Evolutionary conservation across 2,888 invertebrate genomes (phyloP).

Genomic region (Eueremaeus valkanovi): DNA sequence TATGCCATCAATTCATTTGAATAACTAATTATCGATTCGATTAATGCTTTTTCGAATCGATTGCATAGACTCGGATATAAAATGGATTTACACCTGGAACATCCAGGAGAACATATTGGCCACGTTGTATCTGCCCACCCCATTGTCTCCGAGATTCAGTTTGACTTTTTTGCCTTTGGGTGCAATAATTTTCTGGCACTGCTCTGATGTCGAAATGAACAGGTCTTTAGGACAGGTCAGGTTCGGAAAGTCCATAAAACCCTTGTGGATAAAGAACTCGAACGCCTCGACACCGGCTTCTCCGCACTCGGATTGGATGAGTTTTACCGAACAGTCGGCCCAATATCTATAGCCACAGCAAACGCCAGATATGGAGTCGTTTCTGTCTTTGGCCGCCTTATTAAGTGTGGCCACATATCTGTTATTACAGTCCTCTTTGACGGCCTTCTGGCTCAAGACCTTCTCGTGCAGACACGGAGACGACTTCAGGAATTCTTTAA

Average conservation of each 20-base stretch:
- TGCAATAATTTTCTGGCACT: background rate
- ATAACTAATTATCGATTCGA: too few relatives aligned
- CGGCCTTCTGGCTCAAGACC: background rate
- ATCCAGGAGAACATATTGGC: background rate
- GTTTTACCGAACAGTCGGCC: background rate
- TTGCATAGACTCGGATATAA: too few relatives aligned
- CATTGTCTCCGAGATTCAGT: background rate
- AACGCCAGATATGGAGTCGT: background rate
- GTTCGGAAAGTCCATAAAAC: background rate
- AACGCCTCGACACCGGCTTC: background rate
- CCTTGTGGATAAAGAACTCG: background rate
- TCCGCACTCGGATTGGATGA: background rate
- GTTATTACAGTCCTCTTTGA: conserved; percentile 12
- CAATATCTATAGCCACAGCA: background rate
- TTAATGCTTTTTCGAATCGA: too few relatives aligned
- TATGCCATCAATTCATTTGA: too few relatives aligned
- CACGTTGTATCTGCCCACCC: background rate
- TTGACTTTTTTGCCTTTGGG: background rate
- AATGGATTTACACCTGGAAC: too few relatives aligned
- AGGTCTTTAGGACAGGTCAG: conserved; percentile 3
- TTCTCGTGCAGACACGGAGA: conserved; percentile 4
- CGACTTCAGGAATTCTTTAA: background rate
- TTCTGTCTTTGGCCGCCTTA: background rate
- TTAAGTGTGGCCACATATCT: background rate
- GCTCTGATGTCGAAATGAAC: background rate